Evolutionary conservation across 2,888 invertebrate genomes (phyloP), one percentile per base, ranked within the genome.

Genomic region (Harpalus rubripes): DNA sequence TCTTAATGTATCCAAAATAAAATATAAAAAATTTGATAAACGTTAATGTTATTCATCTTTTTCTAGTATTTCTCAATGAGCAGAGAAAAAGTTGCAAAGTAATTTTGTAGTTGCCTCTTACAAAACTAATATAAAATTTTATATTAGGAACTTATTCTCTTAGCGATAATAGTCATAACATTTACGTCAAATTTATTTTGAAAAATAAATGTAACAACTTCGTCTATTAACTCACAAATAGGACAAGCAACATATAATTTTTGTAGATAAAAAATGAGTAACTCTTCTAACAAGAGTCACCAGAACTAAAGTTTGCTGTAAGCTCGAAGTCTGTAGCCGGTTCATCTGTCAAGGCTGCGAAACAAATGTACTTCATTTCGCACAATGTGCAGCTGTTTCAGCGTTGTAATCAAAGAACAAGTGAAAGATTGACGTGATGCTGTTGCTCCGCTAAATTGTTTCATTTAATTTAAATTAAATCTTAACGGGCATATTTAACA

Each of bases 361-460:
- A 72, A 72, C 72, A 72, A 72, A 72, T 72, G 72, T 41, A 44
- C 72, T 65, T 72, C 72, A 72, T 72, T 72, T 72, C 44, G 44
- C 16, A 18, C 72, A 44, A 44, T 44, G 72, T 44, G 72, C 72
- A 72, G 72, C 44, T 72, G 72, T 72, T 72, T 18, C 72, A 72
- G 16, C 15, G 72, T 10, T 44, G 72, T 44, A 44, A 72, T 72
- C 44, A 72, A 72, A 72, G 44, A 72, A 44, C 72, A 72, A 72
- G 44, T 44, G 72, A 72, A 72, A n/a, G 32, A 65, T 26, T 65
- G 41, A 72, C 15, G 18, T 15, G 72, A n/a, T n/a, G n/a, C n/a
- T n/a, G n/a, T n/a, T n/a, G n/a, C n/a, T n/a, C n/a, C 32, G 41
- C 72, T 16, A 41, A 72, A 72, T 72, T 72, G 72, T 72, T 72